phyloP scores from a whole-genome alignment of 1,140 invertebrate species.

The Atta texana region DNA sequence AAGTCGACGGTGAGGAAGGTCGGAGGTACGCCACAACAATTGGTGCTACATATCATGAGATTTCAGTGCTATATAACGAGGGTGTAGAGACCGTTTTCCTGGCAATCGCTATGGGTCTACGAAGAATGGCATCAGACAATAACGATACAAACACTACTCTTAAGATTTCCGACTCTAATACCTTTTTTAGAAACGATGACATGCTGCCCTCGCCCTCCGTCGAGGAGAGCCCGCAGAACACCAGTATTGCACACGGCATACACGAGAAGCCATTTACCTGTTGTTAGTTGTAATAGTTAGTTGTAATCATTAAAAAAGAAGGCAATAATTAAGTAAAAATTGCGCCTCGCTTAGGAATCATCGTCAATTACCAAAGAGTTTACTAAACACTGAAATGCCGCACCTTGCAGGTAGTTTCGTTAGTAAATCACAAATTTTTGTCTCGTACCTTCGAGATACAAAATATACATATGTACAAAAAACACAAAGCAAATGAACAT shows the following conservation, averaged over 20 bases:
- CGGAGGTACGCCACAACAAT: conserved; percentile 92
- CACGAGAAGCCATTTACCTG: conserved; percentile 87
- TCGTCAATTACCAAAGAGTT: conserved; percentile 16
- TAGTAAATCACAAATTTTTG: not conserved
- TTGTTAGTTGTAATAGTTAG: conserved; percentile 82
- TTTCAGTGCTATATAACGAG: conserved; percentile 92
- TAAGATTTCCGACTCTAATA: conserved; percentile 86
- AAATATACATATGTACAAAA: not conserved
- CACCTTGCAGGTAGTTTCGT: not conserved
- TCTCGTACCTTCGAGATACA: not conserved
- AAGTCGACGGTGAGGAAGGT: conserved; percentile 90
- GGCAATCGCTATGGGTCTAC: conserved; percentile 88
- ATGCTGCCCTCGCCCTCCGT: conserved; percentile 74
- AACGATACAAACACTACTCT: conserved; percentile 77
- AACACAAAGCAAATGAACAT: not conserved
- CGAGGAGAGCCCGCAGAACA: conserved; percentile 80
- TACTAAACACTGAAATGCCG: not conserved
- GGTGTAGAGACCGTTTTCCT: conserved; percentile 91
- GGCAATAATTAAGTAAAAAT: not conserved
- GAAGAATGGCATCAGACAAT: conserved; percentile 82
- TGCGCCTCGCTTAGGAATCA: not conserved
- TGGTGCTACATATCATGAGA: conserved; percentile 94
- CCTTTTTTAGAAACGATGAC: conserved; percentile 78
- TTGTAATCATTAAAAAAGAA: not conserved
- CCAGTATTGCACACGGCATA: conserved; percentile 88